Conservation (phyloP, 2,888 invertebrate species). For the Eulithis prunata region DNA sequence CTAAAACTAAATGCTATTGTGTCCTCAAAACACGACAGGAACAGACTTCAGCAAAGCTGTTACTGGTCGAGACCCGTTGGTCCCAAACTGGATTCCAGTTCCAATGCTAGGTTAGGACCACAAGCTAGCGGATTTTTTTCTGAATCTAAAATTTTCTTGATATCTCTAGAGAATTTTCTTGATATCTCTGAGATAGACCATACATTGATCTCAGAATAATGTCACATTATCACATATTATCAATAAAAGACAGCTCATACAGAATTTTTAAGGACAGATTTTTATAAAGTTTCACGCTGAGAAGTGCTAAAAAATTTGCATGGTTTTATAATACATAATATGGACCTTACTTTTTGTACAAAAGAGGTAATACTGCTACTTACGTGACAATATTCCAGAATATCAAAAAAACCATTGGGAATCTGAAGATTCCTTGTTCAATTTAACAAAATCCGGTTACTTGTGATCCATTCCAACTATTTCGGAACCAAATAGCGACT, state of each 20-base stretch:
- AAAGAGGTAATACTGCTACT: no score
- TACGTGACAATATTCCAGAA: no score
- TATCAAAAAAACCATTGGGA: no score
- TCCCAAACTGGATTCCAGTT: conserved; percentile 32
- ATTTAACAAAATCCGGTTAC: neutral
- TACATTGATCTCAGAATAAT: no score
- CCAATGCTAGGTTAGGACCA: conserved; percentile 10
- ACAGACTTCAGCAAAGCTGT: conserved; percentile 28
- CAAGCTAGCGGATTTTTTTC: conserved; percentile 15
- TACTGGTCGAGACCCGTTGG: conserved; percentile 29
- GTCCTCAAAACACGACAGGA: conserved; percentile 20
- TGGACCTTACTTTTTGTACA: no score
- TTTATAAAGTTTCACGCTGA: no score
- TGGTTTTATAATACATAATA: no score
- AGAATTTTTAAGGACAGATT: no score
- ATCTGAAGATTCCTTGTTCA: neutral
- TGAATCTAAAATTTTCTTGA: neutral
- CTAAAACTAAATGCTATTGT: conserved; percentile 27
- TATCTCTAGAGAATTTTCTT: neutral
- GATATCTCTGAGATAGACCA: no score
- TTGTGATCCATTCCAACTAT: neutral
- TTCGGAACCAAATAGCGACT: neutral
- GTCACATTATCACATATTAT: no score
- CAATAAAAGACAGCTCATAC: no score
- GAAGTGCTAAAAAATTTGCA: no score